phyloP scores from a whole-genome alignment of 2,113 vertebrate genomes.

The Carettochelys insculpta region DNA sequence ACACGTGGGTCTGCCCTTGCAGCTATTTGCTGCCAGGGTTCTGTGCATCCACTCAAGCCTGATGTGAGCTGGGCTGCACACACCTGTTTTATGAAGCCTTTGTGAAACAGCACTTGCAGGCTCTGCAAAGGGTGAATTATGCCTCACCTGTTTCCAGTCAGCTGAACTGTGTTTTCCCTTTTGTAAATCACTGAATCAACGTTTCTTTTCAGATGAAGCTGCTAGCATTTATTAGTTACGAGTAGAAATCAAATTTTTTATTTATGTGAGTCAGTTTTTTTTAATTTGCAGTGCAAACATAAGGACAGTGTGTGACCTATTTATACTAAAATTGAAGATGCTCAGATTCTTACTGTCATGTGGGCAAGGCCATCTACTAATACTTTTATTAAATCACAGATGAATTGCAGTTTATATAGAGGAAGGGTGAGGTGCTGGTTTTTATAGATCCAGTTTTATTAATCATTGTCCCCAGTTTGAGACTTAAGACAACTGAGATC shows the following conservation, averaged over 20 bases:
- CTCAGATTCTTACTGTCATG: background rate
- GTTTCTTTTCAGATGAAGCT: background rate
- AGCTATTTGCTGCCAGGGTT: background rate
- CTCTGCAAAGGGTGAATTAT: background rate
- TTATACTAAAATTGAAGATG: background rate
- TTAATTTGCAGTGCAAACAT: background rate
- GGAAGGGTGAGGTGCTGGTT: background rate
- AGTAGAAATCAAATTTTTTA: background rate
- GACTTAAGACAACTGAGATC: constrained; percentile 1
- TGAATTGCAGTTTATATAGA: background rate
- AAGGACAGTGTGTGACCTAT: background rate
- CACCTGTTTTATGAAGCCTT: background rate
- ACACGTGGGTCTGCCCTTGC: background rate
- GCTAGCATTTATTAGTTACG: background rate
- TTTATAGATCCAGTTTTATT: background rate
- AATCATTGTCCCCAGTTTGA: background rate
- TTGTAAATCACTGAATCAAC: background rate
- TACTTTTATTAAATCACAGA: background rate
- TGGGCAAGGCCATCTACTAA: background rate
- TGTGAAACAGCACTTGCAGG: background rate
- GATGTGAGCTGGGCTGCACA: background rate
- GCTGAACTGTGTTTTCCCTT: background rate
- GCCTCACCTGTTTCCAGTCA: background rate
- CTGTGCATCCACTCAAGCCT: background rate
- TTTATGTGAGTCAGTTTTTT: background rate